Evolutionary conservation across 2,888 invertebrate genomes (phyloP).

Genomic region (Odiellus spinosus): DNA sequence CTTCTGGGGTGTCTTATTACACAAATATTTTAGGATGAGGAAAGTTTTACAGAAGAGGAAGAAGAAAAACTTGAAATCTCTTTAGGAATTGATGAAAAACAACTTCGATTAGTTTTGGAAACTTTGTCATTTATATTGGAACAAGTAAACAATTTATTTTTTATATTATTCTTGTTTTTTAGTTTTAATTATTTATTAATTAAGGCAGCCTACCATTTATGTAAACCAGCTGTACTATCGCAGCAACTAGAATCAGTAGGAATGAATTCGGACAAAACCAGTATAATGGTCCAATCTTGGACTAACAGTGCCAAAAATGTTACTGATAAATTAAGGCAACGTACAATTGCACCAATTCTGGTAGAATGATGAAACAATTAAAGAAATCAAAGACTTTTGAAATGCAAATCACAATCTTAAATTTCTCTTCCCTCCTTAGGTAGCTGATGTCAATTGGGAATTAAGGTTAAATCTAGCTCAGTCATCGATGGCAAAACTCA

Average conservation of each 20-base stretch:
- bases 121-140: conserved; percentile 30
- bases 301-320: conserved; percentile 25
- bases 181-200: conserved; percentile 5
- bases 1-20: too few species aligned
- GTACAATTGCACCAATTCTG: conserved; percentile 27
- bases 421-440: too few species aligned
- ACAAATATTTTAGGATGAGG: conserved; percentile 25
- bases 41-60: conserved; percentile 29
- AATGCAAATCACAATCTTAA: too few species aligned
- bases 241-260: conserved; percentile 27
- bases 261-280: conserved; percentile 27
- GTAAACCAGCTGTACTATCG: conserved; percentile 27
- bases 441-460: conserved; percentile 29
- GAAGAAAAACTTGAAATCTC: conserved; percentile 27
- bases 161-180: too few species aligned
- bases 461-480: conserved; percentile 29
- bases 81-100: conserved; percentile 24
- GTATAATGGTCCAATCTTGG: conserved; percentile 28
- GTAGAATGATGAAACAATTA: conserved; percentile 17
- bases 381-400: not conserved
- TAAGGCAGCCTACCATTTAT: conserved; percentile 30
- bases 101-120: conserved; percentile 27
- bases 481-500: conserved; percentile 26
- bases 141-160: conserved; percentile 28
- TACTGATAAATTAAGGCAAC: conserved; percentile 26